These are phyloP conservation scores for Drosophila tanythrix DNA, from an alignment of 2,888 invertebrate genomes.

Conservation along the genomic window DNA sequence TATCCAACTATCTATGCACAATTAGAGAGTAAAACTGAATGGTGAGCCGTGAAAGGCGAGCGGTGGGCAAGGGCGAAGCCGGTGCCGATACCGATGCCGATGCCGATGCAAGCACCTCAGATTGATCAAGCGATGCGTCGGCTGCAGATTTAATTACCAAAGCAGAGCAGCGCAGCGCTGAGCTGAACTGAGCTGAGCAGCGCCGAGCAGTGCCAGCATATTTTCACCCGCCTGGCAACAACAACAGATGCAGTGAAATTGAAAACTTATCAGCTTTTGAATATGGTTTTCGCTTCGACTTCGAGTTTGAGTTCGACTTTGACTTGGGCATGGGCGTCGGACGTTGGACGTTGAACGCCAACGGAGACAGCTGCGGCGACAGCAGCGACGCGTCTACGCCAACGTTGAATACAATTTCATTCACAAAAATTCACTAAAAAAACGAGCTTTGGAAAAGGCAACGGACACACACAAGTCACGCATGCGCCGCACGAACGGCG, in stretches of 20 bases:
- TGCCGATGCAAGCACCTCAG: slow-evolving; percentile 18
- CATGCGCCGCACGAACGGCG: slow-evolving; percentile 72
- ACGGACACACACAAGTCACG: slow-evolving; percentile 81
- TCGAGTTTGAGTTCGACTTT: slow-evolving; percentile 7
- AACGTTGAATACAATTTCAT: slow-evolving; percentile 80
- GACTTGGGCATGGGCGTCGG: slow-evolving; percentile 54
- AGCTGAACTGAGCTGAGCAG: slow-evolving; percentile 3
- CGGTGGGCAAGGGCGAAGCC: slow-evolving; percentile 14
- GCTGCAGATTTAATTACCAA: slow-evolving; percentile 75
- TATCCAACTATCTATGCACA: slow-evolving; percentile 25
- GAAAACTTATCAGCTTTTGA: slow-evolving; percentile 35
- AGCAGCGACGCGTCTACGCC: slow-evolving; percentile 41
- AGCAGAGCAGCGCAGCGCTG: slow-evolving; percentile 19
- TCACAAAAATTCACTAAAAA: slow-evolving; percentile 76
- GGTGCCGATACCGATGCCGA: not conserved
- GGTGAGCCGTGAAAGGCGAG: slow-evolving; percentile 17
- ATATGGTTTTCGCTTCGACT: slow-evolving; percentile 6
- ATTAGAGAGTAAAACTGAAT: slow-evolving; percentile 29
- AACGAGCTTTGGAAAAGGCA: slow-evolving; percentile 69
- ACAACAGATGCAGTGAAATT: slow-evolving; percentile 58
- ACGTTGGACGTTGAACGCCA: slow-evolving; percentile 29
- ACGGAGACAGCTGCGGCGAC: slow-evolving; percentile 38
- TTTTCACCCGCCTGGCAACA: slow-evolving; percentile 77
- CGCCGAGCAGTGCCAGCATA: slow-evolving; percentile 34
- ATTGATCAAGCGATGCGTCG: slow-evolving; percentile 65